These are phyloP conservation scores for Pycnomerus fuliginosus DNA, from an alignment of 2,888 invertebrate species.

Conservation along the genomic window DNA sequence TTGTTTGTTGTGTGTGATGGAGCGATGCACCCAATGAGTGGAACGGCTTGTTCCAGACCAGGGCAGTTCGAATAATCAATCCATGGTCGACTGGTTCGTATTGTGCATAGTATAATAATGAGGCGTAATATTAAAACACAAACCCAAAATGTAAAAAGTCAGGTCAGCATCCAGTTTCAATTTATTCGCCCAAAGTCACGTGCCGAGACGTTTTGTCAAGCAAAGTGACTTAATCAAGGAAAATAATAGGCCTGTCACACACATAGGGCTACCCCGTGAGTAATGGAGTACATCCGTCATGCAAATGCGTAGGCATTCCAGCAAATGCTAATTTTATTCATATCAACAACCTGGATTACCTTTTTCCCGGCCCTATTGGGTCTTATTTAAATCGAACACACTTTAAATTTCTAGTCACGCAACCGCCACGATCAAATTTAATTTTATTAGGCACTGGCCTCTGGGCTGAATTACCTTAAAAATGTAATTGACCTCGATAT, in stretches of 20 bases:
- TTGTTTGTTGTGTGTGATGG: no score
- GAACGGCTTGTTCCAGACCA: conserved; percentile 36
- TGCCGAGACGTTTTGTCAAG: conserved; percentile 48
- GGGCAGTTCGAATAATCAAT: conserved; percentile 40
- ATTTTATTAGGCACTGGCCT: conserved; percentile 10
- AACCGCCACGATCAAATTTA: conserved; percentile 7
- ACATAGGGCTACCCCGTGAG: conserved; percentile 37
- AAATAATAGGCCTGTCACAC: conserved; percentile 47
- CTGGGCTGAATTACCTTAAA: conserved; percentile 5
- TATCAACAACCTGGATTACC: conserved; percentile 10
- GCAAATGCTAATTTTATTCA: conserved; percentile 23
- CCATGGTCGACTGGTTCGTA: conserved; percentile 37
- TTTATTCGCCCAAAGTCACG: conserved; percentile 43
- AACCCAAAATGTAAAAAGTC: conserved; percentile 6
- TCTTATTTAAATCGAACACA: conserved; percentile 2
- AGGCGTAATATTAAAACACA: conserved; percentile 17
- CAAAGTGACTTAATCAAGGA: conserved; percentile 49
- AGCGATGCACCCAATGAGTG: conserved; percentile 33
- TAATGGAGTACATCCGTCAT: conserved; percentile 38
- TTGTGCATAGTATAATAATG: conserved; percentile 18
- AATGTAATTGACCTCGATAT: conserved; percentile 8
- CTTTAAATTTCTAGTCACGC: conserved; percentile 12
- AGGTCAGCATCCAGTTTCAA: no score
- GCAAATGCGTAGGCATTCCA: conserved; percentile 32
- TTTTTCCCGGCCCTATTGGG: not conserved